Evolutionary conservation across 2,888 invertebrate species (phyloP), one percentile per base, ranked within the genome.

Genomic region (Tetramorium bicarinatum): DNA sequence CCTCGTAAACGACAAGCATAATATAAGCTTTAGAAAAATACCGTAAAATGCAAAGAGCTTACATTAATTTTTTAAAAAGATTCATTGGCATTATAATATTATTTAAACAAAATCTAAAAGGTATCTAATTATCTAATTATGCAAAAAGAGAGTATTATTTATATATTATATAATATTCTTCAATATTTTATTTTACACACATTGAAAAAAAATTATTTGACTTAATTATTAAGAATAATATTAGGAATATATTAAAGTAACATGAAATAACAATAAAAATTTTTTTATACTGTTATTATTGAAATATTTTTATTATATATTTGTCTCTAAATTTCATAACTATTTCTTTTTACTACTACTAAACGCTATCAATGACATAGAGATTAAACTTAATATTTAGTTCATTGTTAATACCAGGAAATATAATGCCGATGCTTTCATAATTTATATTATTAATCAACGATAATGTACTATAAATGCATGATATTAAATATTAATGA

Each of bases 351-450:
- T 38, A 34, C 15, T 38, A 44, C n/a, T 25, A 13, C 8, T 0
- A 18, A 29, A 38, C 1, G 7, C 15, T 29, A 49, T 13, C 1
- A 54, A 54, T 54, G 3, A n/a, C 18, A 44, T 56, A 11, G 0
- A 56, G 1, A 18, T 15, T 44, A 0, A 69, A 7, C 25, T 64
- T 34, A 54, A 29, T 67, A 29, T 47, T 87, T 54, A 86, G 15
- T 84, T 82, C 47, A 83, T 59, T 8, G 87, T 83, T 29, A 87
- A 82, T 21, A 34, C 0, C 4, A 90, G 81, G 8, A 90, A 89
- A 8, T 88, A 90, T 0, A 88, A 90, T 47, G 75, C 84, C 8
- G 89, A 87, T 29, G 86, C 81, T 44, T 87, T 89, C 54, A 89
- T 47, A 29, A 89, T 81, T 88, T 90, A 64, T 47, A 88, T 86